Percentiles rank a stretch among this genome's conserved stretches.
Evolutionary conservation across 2,113 vertebrate genomes (phyloP).

Genomic region (Heterocephalus glaber): DNA sequence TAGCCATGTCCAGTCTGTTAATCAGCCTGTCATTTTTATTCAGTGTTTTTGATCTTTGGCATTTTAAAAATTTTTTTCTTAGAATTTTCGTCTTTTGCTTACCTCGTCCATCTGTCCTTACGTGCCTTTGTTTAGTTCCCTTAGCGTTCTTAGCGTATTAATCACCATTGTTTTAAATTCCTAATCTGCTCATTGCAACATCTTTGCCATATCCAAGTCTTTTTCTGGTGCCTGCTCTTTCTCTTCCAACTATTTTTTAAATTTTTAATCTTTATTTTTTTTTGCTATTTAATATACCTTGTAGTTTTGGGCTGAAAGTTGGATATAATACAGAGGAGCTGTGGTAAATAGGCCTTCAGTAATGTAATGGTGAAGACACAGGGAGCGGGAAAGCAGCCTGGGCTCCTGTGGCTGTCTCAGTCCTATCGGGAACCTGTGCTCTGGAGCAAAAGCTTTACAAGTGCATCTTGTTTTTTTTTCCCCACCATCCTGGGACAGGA

Average conservation of each 20-base stretch:
- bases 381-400: neutral
- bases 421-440: neutral
- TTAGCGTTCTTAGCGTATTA: neutral
- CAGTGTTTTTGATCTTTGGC: neutral
- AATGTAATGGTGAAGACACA: neutral
- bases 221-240: neutral
- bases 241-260: neutral
- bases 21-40: neutral
- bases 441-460: neutral
- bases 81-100: neutral
- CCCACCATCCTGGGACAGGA: neutral
- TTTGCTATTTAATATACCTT: neutral
- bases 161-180: neutral
- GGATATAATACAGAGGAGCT: neutral
- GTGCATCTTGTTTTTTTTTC: neutral
- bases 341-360: neutral
- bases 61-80: neutral
- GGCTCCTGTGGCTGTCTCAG: neutral
- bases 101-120: neutral
- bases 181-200: neutral
- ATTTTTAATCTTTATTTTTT: neutral
- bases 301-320: neutral
- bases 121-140: neutral
- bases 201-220: neutral
- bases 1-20: neutral